phyloP scores from a whole-genome alignment of 2,113 vertebrate species.

The Ctenodactylus gundi region DNA sequence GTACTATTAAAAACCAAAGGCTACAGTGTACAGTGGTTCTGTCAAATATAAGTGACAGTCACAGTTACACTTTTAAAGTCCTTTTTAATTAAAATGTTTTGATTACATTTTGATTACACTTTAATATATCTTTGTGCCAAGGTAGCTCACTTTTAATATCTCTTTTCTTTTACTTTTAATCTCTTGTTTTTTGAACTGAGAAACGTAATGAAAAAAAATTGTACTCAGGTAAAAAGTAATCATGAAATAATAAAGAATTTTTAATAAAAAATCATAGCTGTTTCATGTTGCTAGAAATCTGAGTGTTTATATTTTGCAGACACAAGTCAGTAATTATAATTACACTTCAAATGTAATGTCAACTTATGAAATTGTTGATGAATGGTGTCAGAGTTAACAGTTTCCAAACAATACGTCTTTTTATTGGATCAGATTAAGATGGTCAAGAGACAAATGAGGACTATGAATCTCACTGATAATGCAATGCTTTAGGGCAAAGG shows the following conservation, averaged over 20 bases:
- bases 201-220: slow-evolving; percentile 47
- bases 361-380: not conserved
- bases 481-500: not conserved
- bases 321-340: not conserved
- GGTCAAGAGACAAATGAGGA: not conserved
- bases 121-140: not conserved
- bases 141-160: slow-evolving; percentile 43
- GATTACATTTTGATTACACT: not conserved
- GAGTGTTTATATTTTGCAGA: not conserved
- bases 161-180: not conserved
- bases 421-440: not conserved
- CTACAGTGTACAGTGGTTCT: not conserved
- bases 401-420: not conserved
- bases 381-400: not conserved
- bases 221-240: not conserved
- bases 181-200: slow-evolving; percentile 1
- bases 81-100: slow-evolving; percentile 39
- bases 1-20: slow-evolving; percentile 2
- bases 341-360: not conserved
- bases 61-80: not conserved
- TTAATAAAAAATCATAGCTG: slow-evolving; percentile 44
- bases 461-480: not conserved
- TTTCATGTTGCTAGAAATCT: not conserved
- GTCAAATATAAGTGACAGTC: not conserved
- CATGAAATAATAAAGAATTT: slow-evolving; percentile 45